Evolutionary conservation across 2,888 invertebrate genomes (phyloP), one percentile per base, ranked within the genome.

Genomic region (Pseudanteris insignis): DNA sequence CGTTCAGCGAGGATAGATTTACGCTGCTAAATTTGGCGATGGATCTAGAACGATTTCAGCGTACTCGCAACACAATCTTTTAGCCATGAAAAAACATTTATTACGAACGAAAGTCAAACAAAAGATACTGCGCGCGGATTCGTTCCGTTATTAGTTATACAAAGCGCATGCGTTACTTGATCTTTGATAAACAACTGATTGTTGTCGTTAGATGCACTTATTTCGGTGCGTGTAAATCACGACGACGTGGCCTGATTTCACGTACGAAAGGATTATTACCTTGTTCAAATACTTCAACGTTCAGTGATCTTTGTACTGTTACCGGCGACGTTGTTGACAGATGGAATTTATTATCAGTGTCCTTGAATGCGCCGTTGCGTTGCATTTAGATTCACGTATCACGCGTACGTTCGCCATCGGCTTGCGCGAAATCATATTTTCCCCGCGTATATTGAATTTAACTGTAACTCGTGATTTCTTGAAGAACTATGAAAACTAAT

Each of bases 281-380:
- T 60, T 38, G 41, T 28, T 47, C 55, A 44, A 61, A 61, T 53
- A 46, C 24, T 50, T 50, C 11, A 25, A 38, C 48, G 61, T 61
- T 55, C 60, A 48, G 40, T 53, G 50, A 61, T 62, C 55, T 62
- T 54, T 50, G 61, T 47, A 44, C 50, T 50, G 38, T 50, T 44
- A 44, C 43, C 26, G 26, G 50, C 36, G 36, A 37, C 48, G 12
- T 47, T 43, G 53, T 37, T 41, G 54, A 53, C 53, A 60, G 53
- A 53, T 37, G 32, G 53, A 53, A 60, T 53, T 53, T 53, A 53
- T 53, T 54, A 61, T 54, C 60, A 54, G 28, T 53, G 60, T 60
- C 60, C 60, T 54, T 61, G 54, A 50, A 33, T 44, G 10, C 58
- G 28, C 21, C 28, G 44, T 29, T 41, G 36, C 25, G 30, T 30